Evolutionary conservation across 2,113 vertebrate species (phyloP).

Genomic region (Ammodytes marinus): DNA sequence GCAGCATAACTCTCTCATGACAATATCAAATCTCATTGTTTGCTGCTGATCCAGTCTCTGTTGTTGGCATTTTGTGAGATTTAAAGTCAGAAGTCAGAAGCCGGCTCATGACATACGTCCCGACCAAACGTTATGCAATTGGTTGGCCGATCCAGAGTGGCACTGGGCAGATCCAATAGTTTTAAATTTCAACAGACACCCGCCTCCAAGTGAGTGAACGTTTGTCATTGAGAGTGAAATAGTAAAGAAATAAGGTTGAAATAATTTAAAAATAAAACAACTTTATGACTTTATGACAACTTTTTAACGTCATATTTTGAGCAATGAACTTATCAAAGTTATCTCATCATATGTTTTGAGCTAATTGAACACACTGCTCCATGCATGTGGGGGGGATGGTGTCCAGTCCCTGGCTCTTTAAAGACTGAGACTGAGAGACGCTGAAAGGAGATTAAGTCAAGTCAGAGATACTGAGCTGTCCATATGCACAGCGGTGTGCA

Average conservation of each 20-base stretch:
- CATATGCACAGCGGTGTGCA: conserved; percentile 43
- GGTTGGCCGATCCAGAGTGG: no score
- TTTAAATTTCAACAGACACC: no score
- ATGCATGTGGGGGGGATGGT: conserved; percentile 37
- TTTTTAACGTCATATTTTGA: conserved; percentile 7
- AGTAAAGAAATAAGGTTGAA: background rate
- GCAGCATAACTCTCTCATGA: conserved; percentile 16
- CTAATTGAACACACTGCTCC: background rate
- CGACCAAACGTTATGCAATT: no score
- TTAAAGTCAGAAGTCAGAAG: conserved; percentile 2
- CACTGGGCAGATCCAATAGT: no score
- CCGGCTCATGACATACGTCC: no score
- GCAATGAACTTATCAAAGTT: background rate
- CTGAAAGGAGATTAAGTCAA: conserved; percentile 65
- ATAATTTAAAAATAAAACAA: background rate
- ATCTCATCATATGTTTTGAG: background rate
- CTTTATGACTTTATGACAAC: no score
- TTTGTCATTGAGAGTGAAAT: background rate
- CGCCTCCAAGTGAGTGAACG: no score
- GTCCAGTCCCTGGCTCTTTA: conserved; percentile 9
- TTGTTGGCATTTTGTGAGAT: conserved; percentile 40
- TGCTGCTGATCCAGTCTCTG: conserved; percentile 39
- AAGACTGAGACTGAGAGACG: conserved; percentile 29
- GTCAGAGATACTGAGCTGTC: conserved; percentile 60
- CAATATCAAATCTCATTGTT: conserved; percentile 50